A percentile compares a stretch with the other conserved stretches of the same genome.
phyloP scores from a whole-genome alignment of 2,888 invertebrate species.

The Lamproptera curius region DNA sequence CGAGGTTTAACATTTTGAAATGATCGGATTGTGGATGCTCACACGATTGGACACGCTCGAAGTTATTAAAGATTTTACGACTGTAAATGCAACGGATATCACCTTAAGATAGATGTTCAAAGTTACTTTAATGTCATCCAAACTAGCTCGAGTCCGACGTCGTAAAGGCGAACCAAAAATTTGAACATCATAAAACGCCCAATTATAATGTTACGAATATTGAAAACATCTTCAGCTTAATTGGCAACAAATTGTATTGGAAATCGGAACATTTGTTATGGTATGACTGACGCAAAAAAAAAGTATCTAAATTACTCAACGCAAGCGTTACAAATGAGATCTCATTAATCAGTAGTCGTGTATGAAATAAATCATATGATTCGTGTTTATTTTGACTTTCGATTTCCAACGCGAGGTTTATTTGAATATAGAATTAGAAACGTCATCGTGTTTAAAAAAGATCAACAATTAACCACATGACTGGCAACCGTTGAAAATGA shows the following conservation, averaged over 20 bases:
- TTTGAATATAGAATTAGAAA: conserved; percentile 1
- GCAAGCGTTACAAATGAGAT: conserved; percentile 14
- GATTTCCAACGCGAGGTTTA: conserved; percentile 4
- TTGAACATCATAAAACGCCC: conserved; percentile 4
- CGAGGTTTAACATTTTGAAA: too few relatives aligned
- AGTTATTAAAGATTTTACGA: too few relatives aligned
- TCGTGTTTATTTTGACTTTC: conserved; percentile 17
- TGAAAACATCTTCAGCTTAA: conserved; percentile 7
- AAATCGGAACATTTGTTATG: conserved; percentile 15
- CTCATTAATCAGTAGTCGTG: conserved; percentile 11
- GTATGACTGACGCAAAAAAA: conserved; percentile 12
- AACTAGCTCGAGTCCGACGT: neutral
- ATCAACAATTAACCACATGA: neutral
- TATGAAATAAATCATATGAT: conserved; percentile 17
- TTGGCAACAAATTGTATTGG: conserved; percentile 18
- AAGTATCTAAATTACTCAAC: conserved; percentile 16
- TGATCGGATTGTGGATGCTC: too few relatives aligned
- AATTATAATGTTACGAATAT: conserved; percentile 8
- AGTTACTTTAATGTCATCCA: neutral
- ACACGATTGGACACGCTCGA: too few relatives aligned
- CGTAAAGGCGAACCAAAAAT: neutral
- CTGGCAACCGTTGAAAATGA: neutral
- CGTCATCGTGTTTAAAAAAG: neutral
- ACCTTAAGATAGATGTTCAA: too few relatives aligned
- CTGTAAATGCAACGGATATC: too few relatives aligned